A percentile compares a stretch with the other conserved stretches of the same genome.
Conservation (phyloP, 2,888 invertebrate genomes). For the Polydrusus pterygomalis region DNA sequence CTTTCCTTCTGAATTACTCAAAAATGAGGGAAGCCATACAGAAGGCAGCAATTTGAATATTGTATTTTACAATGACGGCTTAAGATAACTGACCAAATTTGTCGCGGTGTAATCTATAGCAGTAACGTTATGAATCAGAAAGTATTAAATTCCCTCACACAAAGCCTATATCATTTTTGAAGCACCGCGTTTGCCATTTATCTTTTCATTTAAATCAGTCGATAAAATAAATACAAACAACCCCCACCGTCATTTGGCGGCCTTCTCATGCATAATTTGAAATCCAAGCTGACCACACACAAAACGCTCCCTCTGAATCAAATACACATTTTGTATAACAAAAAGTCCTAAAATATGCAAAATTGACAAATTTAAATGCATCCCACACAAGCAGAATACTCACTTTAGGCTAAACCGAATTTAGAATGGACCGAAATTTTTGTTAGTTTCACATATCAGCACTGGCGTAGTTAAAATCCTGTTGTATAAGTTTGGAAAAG, state of each 20-base stretch:
- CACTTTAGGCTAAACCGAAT: slow-evolving; percentile 44
- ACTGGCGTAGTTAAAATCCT: slow-evolving; percentile 12
- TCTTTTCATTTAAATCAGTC: slow-evolving; percentile 9
- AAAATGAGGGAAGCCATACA: no score
- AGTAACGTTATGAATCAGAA: not conserved
- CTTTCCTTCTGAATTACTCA: no score
- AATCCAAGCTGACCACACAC: slow-evolving; percentile 51
- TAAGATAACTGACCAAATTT: no score
- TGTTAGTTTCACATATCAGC: slow-evolving; percentile 23
- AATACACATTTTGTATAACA: slow-evolving; percentile 50
- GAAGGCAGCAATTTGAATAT: no score
- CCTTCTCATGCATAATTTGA: slow-evolving; percentile 42
- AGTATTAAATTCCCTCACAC: not conserved
- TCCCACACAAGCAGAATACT: slow-evolving; percentile 44
- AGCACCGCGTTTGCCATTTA: not conserved
- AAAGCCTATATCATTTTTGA: not conserved
- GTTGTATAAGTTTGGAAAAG: no score
- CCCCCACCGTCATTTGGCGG: slow-evolving; percentile 6
- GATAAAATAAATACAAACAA: slow-evolving; percentile 27
- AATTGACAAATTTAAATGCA: slow-evolving; percentile 54
- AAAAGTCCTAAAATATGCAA: slow-evolving; percentile 54
- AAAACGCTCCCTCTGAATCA: slow-evolving; percentile 43
- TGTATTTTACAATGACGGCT: no score
- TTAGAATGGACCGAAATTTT: slow-evolving; percentile 36
- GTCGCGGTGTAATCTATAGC: no score